phyloP scores from a whole-genome alignment of 2,113 vertebrate species.

The Sisor rabdophorus region DNA sequence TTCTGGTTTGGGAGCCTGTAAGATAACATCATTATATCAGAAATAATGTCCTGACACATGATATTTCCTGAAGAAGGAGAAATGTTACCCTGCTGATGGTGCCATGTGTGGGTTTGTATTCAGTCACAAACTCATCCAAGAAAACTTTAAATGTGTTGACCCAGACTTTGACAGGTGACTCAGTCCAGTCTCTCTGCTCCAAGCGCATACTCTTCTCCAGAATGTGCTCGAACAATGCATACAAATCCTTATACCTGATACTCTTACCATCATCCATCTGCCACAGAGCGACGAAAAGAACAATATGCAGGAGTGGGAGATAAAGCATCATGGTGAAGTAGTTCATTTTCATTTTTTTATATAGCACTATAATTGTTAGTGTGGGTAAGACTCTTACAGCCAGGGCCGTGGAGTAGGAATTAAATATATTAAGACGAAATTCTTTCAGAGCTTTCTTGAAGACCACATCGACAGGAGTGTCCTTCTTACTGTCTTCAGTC shows the following conservation, averaged over 20 bases:
- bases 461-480: constrained; percentile 91
- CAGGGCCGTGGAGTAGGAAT: constrained; percentile 89
- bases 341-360: background rate
- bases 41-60: background rate
- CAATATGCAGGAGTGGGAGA: background rate
- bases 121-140: constrained; percentile 95
- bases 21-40: background rate
- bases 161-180: constrained; percentile 95
- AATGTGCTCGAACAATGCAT: constrained; percentile 95
- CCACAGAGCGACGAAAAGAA: background rate
- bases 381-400: constrained; percentile 71
- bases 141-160: constrained; percentile 98
- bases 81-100: constrained; percentile 74
- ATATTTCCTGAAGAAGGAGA: background rate
- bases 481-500: constrained; percentile 91
- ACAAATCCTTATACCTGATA: constrained; percentile 93
- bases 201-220: constrained; percentile 94
- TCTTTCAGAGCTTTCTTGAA: constrained; percentile 98
- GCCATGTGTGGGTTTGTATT: constrained; percentile 85
- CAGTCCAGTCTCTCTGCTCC: constrained; percentile 91
- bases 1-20: constrained; percentile 81
- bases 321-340: background rate
- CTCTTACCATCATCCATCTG: constrained; percentile 93
- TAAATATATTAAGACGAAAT: constrained; percentile 96
- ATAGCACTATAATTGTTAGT: background rate